phyloP scores from a whole-genome alignment of 2,797 vertebrate species.

The Acanthurus tractus region DNA sequence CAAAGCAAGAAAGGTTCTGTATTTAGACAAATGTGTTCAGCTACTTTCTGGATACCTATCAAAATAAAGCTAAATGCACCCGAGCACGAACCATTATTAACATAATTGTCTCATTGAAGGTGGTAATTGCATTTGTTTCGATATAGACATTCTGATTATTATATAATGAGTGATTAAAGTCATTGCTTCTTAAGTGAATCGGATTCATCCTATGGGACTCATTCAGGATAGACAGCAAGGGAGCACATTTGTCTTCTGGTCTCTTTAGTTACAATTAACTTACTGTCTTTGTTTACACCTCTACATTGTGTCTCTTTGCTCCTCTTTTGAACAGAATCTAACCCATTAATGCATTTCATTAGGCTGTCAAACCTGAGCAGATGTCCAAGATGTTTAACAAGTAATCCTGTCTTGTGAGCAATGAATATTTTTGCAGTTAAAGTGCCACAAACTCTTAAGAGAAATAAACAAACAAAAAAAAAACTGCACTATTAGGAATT shows the following conservation, averaged over 20 bases:
- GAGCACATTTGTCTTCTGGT: slow-evolving; percentile 35
- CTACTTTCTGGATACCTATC: slow-evolving; percentile 37
- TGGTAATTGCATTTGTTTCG: slow-evolving; percentile 61
- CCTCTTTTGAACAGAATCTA: slow-evolving; percentile 2
- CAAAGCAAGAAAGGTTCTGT: slow-evolving; percentile 26
- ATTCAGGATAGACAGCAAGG: slow-evolving; percentile 31
- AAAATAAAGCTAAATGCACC: slow-evolving; percentile 37
- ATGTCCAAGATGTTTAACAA: background rate
- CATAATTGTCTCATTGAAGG: slow-evolving; percentile 56
- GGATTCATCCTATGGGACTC: slow-evolving; percentile 55
- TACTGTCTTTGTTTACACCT: slow-evolving; percentile 67
- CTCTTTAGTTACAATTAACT: slow-evolving; percentile 55
- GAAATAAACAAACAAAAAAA: too few relatives aligned
- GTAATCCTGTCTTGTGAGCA: background rate
- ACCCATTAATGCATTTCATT: background rate
- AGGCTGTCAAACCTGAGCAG: background rate
- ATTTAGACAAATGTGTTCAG: slow-evolving; percentile 32
- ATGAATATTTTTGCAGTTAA: background rate
- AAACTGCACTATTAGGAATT: background rate
- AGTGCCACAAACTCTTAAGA: background rate
- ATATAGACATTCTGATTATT: slow-evolving; percentile 52
- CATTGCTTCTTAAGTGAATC: slow-evolving; percentile 63
- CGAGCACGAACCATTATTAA: slow-evolving; percentile 45
- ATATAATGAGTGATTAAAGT: slow-evolving; percentile 67
- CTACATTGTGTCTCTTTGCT: slow-evolving; percentile 1